phyloP scores from a whole-genome alignment of 2,113 vertebrate species.

The Saguinus midas region DNA sequence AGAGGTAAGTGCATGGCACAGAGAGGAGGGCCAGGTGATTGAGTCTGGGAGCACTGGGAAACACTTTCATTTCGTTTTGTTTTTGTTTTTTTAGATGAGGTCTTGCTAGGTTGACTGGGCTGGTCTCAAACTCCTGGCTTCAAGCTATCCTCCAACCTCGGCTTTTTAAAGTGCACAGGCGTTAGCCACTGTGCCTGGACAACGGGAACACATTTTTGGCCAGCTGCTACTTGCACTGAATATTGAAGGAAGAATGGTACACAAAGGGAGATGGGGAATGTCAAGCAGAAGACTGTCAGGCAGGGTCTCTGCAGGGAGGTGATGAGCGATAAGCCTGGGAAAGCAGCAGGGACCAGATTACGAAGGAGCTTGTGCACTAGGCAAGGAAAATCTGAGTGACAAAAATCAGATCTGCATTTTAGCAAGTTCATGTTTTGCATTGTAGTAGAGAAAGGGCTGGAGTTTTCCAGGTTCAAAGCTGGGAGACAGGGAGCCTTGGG shows the following conservation, averaged over 20 bases:
- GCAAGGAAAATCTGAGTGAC: background rate
- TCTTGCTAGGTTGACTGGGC: too few species aligned
- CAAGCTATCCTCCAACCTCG: too few species aligned
- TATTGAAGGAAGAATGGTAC: background rate
- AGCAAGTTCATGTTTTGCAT: background rate
- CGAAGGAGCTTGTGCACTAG: background rate
- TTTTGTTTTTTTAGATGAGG: too few species aligned
- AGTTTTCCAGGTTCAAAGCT: background rate
- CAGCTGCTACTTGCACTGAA: background rate
- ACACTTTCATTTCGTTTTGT: too few species aligned
- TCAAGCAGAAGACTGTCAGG: background rate
- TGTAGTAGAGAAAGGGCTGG: background rate
- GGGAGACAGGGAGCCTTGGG: background rate
- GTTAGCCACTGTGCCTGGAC: too few species aligned
- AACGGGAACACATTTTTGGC: background rate
- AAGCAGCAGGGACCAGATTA: background rate
- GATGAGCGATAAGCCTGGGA: background rate
- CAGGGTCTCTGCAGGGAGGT: background rate
- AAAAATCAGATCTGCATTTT: background rate
- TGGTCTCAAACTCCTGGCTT: too few species aligned
- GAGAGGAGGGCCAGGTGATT: background rate
- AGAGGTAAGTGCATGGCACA: background rate
- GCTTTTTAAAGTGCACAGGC: too few species aligned
- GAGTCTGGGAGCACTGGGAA: background rate
- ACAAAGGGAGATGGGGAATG: background rate